Percentiles rank a stretch among this genome's conserved stretches.
Conservation (phyloP, 2,797 vertebrate genomes). For the Scarus forsteni region DNA sequence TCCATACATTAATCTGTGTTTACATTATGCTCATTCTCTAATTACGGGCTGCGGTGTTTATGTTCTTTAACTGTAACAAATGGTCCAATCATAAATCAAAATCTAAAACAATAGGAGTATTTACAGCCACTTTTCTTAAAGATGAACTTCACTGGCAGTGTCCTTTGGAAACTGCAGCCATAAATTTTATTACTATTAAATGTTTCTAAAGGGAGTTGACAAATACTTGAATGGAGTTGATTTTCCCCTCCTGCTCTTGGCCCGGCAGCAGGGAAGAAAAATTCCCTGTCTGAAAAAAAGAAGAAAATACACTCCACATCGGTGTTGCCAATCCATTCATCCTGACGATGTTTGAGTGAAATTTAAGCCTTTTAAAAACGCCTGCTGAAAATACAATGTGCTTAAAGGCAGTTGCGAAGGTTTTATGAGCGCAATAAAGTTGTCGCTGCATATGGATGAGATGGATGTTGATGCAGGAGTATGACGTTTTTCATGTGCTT, state of each 20-base stretch:
- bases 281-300: slow-evolving; percentile 83
- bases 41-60: slow-evolving; percentile 47
- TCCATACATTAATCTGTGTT: slow-evolving; percentile 34
- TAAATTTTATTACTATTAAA: slow-evolving; percentile 97
- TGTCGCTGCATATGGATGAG: slow-evolving; percentile 91
- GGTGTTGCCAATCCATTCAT: slow-evolving; percentile 89
- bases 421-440: slow-evolving; percentile 96
- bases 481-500: slow-evolving; percentile 62
- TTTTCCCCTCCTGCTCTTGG: slow-evolving; percentile 90
- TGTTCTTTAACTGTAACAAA: slow-evolving; percentile 64
- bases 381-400: slow-evolving; percentile 91
- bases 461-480: slow-evolving; percentile 78
- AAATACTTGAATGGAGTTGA: slow-evolving; percentile 94
- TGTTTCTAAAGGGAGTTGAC: slow-evolving; percentile 98
- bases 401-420: slow-evolving; percentile 89
- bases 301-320: slow-evolving; percentile 82
- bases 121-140: slow-evolving; percentile 88
- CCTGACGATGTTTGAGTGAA: slow-evolving; percentile 89
- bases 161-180: slow-evolving; percentile 92
- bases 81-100: slow-evolving; percentile 85
- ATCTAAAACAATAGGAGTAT: slow-evolving; percentile 89
- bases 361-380: slow-evolving; percentile 91
- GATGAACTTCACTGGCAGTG: slow-evolving; percentile 90
- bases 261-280: slow-evolving; percentile 84
- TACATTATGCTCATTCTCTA: slow-evolving; percentile 43